Base-by-base conservation (phyloP, 2,113 vertebrate species). In the Petrocephalus microphthalmus region DNA sequence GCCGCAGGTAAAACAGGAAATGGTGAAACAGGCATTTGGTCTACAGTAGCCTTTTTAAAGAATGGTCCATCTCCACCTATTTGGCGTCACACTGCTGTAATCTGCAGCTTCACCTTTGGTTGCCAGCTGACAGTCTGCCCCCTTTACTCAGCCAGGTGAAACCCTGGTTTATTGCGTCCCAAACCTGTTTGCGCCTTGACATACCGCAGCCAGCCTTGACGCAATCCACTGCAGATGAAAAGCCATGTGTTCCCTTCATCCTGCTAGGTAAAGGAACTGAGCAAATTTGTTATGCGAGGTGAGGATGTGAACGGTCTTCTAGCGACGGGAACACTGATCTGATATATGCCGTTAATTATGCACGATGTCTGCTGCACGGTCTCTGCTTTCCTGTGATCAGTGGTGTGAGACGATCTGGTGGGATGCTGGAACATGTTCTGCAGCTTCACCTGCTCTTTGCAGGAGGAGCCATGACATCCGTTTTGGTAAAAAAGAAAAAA, bases 311-410 rank as follows among this genome's bases (percentile, higher is more conserved):
- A 86, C 15, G 8, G 88, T 90, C 88, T 82, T 90, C 89, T 90
- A 91, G 90, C 90, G 78, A 88, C 91, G n/a, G 33, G 89, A 74
- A 91, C 89, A 90, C 90, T 88, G 90, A 92, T 89, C 89, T 47
- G 45, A 84, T 81, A 37, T 13, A 74, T 86, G 88, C 89, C 87
- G 91, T 93, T 90, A 91, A 93, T 92, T 90, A 92, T 92, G 89
- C 87, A 92, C 88, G 25, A 42, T 57, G 82, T 91, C 64, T 51
- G 53, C 33, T n/a, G 22, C 85, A 54, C 82, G 87, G 90, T 90
- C 86, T 87, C 85, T 11, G 51, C 82, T 67, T 89, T 67, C 71
- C 87, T 89, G 86, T 71, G 86, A 90, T 85, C 85, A 82, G 87
- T 78, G 71, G 22, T 42, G 67, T 84, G 49, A 87, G 71, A 60